These are phyloP conservation scores for Drepanosiphum platanoidis DNA, from an alignment of 2,888 invertebrate species.

Conservation along the genomic window DNA sequence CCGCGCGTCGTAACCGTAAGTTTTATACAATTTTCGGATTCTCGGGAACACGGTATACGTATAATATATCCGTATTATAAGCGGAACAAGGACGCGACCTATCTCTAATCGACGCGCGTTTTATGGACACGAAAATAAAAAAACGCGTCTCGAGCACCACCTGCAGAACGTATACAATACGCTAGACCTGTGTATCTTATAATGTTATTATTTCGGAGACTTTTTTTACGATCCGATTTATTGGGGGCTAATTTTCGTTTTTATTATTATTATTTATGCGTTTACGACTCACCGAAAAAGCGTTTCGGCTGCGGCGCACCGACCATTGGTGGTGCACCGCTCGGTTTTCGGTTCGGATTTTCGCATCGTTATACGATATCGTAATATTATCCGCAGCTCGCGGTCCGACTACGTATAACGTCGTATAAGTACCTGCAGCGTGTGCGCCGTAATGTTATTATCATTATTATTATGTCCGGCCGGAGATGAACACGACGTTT, in stretches of 20 bases:
- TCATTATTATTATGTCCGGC: neutral
- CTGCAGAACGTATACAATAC: neutral
- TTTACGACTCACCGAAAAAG: conserved; percentile 12
- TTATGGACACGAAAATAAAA: conserved; percentile 38
- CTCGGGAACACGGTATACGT: neutral
- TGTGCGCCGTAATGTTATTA: neutral
- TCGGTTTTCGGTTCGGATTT: neutral
- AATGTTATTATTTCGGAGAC: conserved; percentile 4
- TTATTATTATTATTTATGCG: conserved; percentile 18
- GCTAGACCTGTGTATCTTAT: too few species aligned
- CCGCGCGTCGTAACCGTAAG: neutral
- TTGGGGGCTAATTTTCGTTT: conserved; percentile 13
- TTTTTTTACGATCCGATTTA: conserved; percentile 34
- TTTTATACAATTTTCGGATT: neutral
- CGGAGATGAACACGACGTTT: neutral
- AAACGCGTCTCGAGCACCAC: conserved; percentile 7
- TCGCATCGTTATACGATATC: neutral
- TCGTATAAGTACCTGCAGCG: neutral
- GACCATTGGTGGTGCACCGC: neutral
- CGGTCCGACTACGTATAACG: neutral
- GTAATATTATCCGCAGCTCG: neutral
- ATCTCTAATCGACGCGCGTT: conserved; percentile 5
- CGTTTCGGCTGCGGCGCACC: too few species aligned
- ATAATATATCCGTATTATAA: too few species aligned
- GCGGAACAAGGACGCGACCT: neutral